These are phyloP conservation scores for Acestrorhynchus altus DNA, from an alignment of 2,797 vertebrate genomes.

Conservation along the genomic window DNA sequence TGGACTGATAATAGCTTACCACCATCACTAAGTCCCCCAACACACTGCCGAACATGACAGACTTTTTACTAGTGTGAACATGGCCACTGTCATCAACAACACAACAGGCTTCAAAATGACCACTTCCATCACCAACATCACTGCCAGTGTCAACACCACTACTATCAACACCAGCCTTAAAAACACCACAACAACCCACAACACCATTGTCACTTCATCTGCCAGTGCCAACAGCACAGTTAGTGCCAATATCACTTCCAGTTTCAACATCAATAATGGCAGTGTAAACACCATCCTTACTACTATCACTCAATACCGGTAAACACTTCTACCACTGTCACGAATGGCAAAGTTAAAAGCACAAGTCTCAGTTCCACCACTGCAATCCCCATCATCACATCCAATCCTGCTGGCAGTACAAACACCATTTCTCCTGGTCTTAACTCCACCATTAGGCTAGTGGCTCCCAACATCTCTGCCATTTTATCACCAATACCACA, in stretches of 20 bases:
- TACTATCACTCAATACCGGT: too few relatives aligned
- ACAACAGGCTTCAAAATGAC: not conserved
- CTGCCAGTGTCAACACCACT: not conserved
- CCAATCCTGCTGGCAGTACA: not conserved
- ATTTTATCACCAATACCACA: not conserved
- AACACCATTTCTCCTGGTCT: not conserved
- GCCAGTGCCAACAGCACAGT: not conserved
- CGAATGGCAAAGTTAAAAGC: not conserved
- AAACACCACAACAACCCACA: not conserved
- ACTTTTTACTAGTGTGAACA: too few relatives aligned
- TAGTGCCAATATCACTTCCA: too few relatives aligned
- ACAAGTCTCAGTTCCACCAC: not conserved
- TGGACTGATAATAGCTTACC: too few relatives aligned
- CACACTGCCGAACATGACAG: too few relatives aligned
- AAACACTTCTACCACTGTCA: not conserved
- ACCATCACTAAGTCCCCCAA: not conserved
- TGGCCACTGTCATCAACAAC: not conserved
- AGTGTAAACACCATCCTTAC: too few relatives aligned
- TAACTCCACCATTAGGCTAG: not conserved
- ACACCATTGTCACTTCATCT: not conserved
- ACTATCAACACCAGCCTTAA: too few relatives aligned
- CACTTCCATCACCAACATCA: not conserved
- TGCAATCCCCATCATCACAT: not conserved
- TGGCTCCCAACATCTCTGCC: not conserved
- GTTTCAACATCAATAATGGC: too few relatives aligned